Evolutionary conservation across 2,888 invertebrate species (phyloP), one percentile per base, ranked within the genome.

Genomic region (Tenthredo livida): DNA sequence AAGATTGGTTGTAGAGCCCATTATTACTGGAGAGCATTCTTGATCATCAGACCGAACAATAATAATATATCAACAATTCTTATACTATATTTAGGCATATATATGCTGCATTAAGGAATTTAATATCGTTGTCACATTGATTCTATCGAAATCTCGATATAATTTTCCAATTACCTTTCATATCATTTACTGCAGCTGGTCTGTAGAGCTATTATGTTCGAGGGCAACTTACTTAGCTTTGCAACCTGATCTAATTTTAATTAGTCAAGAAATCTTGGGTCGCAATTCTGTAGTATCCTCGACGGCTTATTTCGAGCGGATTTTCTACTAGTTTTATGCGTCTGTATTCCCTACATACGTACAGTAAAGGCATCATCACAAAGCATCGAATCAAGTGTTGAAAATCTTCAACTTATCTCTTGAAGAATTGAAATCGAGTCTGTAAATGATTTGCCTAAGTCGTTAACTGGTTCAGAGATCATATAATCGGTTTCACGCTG

Each of bases 251-350:
- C 21, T 43, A 43, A 43, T 25, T 43, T 25, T 73, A 25, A 73
- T 43, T 70, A 21, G 73, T 43, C n/a, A 73, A 43, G 73, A 73
- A 73, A 73, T 12, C 40, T n/a, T 73, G 40, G 72, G 12, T 21
- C 10, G 10, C 21, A 15, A 61, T 37, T 33, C 33, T 33, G n/a
- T 17, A 33, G 37, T 21, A 7, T 25, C 7, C 37, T 33, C 21
- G 21, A 73, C 12, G n/a, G 3, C 29, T 73, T 40, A 73, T 15
- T 43, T 21, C 3, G 43, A 73, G 21, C 21, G 21, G 40, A 21
- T 73, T 73, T 15, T 43, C 43, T 61, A 43, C 29, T 21, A 17
- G n/a, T 73, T 25, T 17, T 0, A 73, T 25, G 21, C 43, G 2
- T 21, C 10, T 21, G 17, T 37, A 15, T 40, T 40, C 15, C n/a